These are phyloP conservation scores for Rhea americana DNA, from an alignment of 2,113 vertebrate genomes.

Conservation along the genomic window DNA sequence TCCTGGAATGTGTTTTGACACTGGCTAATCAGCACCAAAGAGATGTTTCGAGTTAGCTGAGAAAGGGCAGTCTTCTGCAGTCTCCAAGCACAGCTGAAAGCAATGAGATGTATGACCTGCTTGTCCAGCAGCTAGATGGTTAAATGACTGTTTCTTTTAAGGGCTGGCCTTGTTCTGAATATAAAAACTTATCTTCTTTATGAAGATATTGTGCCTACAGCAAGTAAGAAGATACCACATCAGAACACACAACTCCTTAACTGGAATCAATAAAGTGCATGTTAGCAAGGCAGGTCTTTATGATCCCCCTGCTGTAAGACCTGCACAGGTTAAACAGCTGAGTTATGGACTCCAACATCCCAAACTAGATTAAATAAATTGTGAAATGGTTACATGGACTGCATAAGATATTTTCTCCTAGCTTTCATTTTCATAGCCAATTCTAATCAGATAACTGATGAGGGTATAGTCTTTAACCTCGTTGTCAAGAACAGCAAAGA, in stretches of 20 bases:
- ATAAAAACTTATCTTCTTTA: not conserved
- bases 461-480: slow-evolving; percentile 22
- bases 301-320: not conserved
- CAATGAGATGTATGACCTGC: not conserved
- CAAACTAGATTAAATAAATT: not conserved
- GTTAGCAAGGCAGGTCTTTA: not conserved
- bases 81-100: not conserved
- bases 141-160: not conserved
- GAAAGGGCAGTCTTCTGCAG: not conserved
- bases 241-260: not conserved
- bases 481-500: slow-evolving; percentile 60
- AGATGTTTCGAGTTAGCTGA: not conserved
- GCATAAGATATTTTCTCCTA: not conserved
- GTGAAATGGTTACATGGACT: not conserved
- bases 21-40: not conserved
- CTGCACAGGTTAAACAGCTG: not conserved
- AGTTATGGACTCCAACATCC: slow-evolving; percentile 12
- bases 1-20: not conserved
- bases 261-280: not conserved
- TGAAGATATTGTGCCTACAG: not conserved
- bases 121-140: not conserved
- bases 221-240: not conserved
- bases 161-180: not conserved
- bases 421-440: not conserved
- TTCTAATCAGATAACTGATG: slow-evolving; percentile 33